Base-by-base conservation (phyloP, 2,888 invertebrate species). In the Onchidella celtica region DNA sequence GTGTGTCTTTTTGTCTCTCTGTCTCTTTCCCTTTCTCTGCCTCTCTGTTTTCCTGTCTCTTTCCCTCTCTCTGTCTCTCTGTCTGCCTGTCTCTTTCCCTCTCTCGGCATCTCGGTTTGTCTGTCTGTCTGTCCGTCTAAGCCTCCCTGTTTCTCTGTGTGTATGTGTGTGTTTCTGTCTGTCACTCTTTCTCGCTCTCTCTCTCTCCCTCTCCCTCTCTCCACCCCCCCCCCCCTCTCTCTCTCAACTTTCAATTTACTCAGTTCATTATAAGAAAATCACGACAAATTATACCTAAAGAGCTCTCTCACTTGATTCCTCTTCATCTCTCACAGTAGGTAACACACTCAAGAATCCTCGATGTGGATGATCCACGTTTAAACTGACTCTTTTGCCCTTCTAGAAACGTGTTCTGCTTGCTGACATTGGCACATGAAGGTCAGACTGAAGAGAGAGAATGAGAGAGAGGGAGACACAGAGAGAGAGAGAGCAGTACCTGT, bases 171-270 rank as follows among this genome's bases (percentile, higher is more conserved):
- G 66, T n/a, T n/a, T n/a, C n/a, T n/a, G n/a, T n/a, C n/a, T n/a
- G n/a, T n/a, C n/a, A n/a, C n/a, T n/a, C n/a, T n/a, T n/a, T n/a
- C 11, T 47, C 17, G 47, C 47, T 47, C 11, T 47, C 17, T 63
- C n/a, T n/a, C n/a, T 66, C 66, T 66, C 29, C 66, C 29, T 66
- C 66, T 29, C 29, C 66, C 29, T 29, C n/a, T n/a, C n/a, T n/a
- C n/a, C n/a, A n/a, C n/a, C n/a, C n/a, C n/a, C n/a, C n/a, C n/a
- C n/a, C n/a, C 63, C n/a, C n/a, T n/a, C 9, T 14, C 6, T 9
- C 27, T 9, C 9, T n/a, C 9, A 63, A 63, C 47, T 47, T 47
- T 47, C 47, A 47, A 47, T 9, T 47, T 9, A 47, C 9, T 47
- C n/a, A n/a, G n/a, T n/a, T n/a, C n/a, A n/a, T n/a, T n/a, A n/a